phyloP scores from a whole-genome alignment of 2,113 vertebrate genomes.

The Aleadryas rufinucha region DNA sequence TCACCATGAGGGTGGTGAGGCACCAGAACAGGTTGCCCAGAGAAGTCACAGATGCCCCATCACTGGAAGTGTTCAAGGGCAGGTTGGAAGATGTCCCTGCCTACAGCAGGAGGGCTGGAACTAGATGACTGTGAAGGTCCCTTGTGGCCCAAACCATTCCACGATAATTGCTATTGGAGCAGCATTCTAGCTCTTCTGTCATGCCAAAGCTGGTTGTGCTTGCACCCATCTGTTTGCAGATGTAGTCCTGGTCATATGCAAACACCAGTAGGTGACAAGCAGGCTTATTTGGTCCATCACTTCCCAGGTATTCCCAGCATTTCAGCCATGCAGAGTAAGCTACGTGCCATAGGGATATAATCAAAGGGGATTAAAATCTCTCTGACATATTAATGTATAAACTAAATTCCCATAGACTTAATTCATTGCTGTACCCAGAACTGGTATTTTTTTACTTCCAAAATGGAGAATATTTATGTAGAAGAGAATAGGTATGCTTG shows the following conservation, averaged over 20 bases:
- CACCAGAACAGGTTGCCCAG: fast-evolving
- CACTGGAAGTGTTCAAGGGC: background rate
- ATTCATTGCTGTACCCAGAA: background rate
- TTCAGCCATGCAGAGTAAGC: background rate
- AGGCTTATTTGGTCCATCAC: background rate
- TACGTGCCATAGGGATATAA: background rate
- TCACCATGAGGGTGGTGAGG: background rate
- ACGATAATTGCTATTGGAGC: background rate
- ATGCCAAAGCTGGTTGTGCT: background rate
- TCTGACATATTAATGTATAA: background rate
- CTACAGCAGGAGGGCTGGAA: background rate
- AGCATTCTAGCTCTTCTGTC: background rate
- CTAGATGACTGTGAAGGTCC: background rate
- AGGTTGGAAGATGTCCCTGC: background rate
- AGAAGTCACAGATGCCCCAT: background rate
- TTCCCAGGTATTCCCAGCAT: background rate
- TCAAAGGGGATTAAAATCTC: background rate
- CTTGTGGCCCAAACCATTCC: background rate
- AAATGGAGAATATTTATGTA: background rate
- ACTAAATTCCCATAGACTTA: background rate
- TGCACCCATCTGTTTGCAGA: background rate
- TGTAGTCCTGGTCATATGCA: background rate
- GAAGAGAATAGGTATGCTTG: background rate
- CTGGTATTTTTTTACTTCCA: background rate
- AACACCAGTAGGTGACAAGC: background rate